Evolutionary conservation across 2,888 invertebrate species (phyloP), one percentile per base, ranked within the genome.

Genomic region (Aelia acuminata): DNA sequence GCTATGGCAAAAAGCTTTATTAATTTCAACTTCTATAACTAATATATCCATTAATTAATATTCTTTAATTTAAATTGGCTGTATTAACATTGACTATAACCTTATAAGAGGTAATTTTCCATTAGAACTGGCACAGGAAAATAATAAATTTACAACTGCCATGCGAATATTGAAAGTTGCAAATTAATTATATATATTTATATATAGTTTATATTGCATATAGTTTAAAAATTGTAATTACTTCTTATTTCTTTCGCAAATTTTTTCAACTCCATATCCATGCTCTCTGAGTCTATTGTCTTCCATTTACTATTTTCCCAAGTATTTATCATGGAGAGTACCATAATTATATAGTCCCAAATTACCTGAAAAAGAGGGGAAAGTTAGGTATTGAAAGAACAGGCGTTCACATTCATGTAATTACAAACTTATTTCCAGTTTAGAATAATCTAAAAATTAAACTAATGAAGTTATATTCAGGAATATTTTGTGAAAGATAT

Each of bases 231-330:
- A 49, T 18, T 18, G 18, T 18, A 49, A 8, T 91, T 91, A 95
- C 97, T 94, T 90, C 97, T 94, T 49, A 97, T 92, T 91, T 98
- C 97, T 91, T 97, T 97, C 0, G 96, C 95, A 92, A 98, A 97
- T 91, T 96, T 96, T 92, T 98, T 98, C 93, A 98, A 97, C 92
- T 98, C 98, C 92, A 97, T 95, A 92, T 98, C 98, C 97, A 98
- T 98, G 88, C 95, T 95, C 91, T 98, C 98, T 3, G 98, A 97
- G 91, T 98, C 98, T 89, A 98, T 97, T 91, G 97, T 96, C 91
- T 96, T 96, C 98, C 98, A 99, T 0, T 96, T 95, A 0, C 98
- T 98, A 89, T 95, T 96, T 92, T 98, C 98, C 98, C 98, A 99
- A 92, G 97, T 97, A 87, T 96, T 95, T 88, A 98, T 95, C 88